Conservation (phyloP, 2,888 invertebrate species). For the Eupithecia pulchellata region DNA sequence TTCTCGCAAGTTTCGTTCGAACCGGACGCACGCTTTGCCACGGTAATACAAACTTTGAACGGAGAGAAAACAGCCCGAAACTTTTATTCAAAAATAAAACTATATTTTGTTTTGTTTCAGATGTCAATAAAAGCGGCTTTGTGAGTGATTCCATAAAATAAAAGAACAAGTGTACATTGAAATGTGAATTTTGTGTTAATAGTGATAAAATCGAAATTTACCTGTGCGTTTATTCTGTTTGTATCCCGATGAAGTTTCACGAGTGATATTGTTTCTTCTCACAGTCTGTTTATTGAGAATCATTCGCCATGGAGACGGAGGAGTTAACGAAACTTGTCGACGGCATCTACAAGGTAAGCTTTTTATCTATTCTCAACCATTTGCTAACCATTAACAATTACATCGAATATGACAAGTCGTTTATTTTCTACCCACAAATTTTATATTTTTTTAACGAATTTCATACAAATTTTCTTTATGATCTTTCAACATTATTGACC, state of each 20-base stretch:
- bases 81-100: constrained; percentile 18
- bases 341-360: constrained; percentile 94
- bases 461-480: too few relatives aligned
- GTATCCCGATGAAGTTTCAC: constrained; percentile 75
- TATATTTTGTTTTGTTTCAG: constrained; percentile 76
- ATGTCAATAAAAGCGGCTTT: constrained; percentile 75
- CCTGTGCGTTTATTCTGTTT: constrained; percentile 62
- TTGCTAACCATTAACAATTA: too few relatives aligned
- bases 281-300: constrained; percentile 68
- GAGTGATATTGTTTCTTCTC: constrained; percentile 70
- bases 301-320: constrained; percentile 91
- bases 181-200: constrained; percentile 79
- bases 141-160: constrained; percentile 67
- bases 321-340: constrained; percentile 96
- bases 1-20: constrained; percentile 68
- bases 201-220: constrained; percentile 73
- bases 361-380: background rate
- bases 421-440: too few relatives aligned
- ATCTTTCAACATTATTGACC: too few relatives aligned
- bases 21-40: constrained; percentile 71
- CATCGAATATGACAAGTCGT: too few relatives aligned
- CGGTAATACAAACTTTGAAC: constrained; percentile 46
- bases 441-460: too few relatives aligned
- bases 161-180: constrained; percentile 65
- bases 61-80: constrained; percentile 19